phyloP scores from a whole-genome alignment of 2,888 invertebrate species.

The Torymus auratus region DNA sequence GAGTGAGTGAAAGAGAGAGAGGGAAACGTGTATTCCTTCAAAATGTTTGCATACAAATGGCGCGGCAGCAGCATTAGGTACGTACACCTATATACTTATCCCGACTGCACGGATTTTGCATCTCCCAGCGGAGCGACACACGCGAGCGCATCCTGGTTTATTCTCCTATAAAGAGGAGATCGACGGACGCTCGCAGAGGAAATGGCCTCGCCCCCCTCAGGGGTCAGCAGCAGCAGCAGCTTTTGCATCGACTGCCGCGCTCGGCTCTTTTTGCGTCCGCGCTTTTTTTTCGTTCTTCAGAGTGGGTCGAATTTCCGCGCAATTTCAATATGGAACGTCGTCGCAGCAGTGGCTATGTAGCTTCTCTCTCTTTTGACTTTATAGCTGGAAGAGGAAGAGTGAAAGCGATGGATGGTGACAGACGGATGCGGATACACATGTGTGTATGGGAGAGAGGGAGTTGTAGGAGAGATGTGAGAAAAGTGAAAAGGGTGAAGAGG shows the following conservation, averaged over 20 bases:
- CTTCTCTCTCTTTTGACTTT: neutral
- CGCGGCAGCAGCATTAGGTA: constrained; percentile 26
- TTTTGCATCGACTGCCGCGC: constrained; percentile 18
- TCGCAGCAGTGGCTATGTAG: neutral
- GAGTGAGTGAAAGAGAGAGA: neutral
- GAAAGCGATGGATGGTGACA: constrained; percentile 32
- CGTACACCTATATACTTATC: neutral
- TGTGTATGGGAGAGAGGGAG: no score
- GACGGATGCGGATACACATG: no score
- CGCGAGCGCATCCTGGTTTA: constrained; percentile 27
- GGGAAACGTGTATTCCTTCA: constrained; percentile 17
- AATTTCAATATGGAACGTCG: constrained; percentile 26
- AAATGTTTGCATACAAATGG: constrained; percentile 53
- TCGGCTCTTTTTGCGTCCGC: neutral
- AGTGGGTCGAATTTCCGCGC: constrained; percentile 35
- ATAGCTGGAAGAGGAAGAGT: neutral
- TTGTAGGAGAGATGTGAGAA: no score
- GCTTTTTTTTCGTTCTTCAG: neutral
- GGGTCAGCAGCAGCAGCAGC: constrained; percentile 8
- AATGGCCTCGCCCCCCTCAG: constrained; percentile 42
- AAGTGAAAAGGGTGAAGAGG: no score
- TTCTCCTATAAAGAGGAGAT: constrained; percentile 45
- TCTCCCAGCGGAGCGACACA: constrained; percentile 13
- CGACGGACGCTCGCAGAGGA: constrained; percentile 29
- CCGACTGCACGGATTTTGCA: constrained; percentile 6